phyloP scores from a whole-genome alignment of 1,140 invertebrate genomes.

The Penaeus vannamei region DNA sequence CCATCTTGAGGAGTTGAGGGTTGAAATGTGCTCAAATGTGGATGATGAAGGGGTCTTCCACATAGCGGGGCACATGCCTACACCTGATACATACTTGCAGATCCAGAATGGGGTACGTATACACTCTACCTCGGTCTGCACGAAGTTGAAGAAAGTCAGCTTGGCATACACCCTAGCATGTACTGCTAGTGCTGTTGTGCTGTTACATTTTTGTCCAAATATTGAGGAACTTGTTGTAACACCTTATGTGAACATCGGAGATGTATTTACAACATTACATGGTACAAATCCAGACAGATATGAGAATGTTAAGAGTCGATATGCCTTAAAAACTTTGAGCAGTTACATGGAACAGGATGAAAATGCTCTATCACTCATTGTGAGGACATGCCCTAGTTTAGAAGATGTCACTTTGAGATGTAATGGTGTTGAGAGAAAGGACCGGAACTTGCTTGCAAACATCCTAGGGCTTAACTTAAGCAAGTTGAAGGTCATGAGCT shows the following conservation, averaged over 20 bases:
- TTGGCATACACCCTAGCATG: slow-evolving; percentile 55
- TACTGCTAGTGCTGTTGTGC: slow-evolving; percentile 46
- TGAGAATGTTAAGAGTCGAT: slow-evolving; percentile 34
- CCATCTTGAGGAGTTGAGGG: slow-evolving; percentile 45
- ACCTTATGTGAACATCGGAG: slow-evolving; percentile 60
- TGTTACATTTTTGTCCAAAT: slow-evolving; percentile 56
- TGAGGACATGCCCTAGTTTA: slow-evolving; percentile 53
- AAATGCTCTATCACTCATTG: slow-evolving; percentile 56
- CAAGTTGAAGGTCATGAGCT: slow-evolving; percentile 59
- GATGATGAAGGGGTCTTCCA: slow-evolving; percentile 56
- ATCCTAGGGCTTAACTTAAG: slow-evolving; percentile 41
- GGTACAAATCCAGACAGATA: slow-evolving; percentile 55
- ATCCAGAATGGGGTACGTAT: slow-evolving; percentile 48
- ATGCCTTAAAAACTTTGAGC: slow-evolving; percentile 38
- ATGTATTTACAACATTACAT: slow-evolving; percentile 62
- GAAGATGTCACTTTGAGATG: slow-evolving; percentile 53
- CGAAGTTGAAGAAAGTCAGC: slow-evolving; percentile 54
- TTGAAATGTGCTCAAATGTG: slow-evolving; percentile 56
- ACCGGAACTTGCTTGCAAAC: slow-evolving; percentile 60
- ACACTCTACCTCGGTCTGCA: slow-evolving; percentile 45
- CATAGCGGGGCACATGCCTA: slow-evolving; percentile 43
- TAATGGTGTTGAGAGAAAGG: slow-evolving; percentile 59
- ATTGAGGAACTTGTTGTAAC: slow-evolving; percentile 58
- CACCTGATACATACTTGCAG: slow-evolving; percentile 38
- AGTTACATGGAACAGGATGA: slow-evolving; percentile 59